phyloP scores from a whole-genome alignment of 2,113 vertebrate genomes.

The Pristiophorus japonicus region DNA sequence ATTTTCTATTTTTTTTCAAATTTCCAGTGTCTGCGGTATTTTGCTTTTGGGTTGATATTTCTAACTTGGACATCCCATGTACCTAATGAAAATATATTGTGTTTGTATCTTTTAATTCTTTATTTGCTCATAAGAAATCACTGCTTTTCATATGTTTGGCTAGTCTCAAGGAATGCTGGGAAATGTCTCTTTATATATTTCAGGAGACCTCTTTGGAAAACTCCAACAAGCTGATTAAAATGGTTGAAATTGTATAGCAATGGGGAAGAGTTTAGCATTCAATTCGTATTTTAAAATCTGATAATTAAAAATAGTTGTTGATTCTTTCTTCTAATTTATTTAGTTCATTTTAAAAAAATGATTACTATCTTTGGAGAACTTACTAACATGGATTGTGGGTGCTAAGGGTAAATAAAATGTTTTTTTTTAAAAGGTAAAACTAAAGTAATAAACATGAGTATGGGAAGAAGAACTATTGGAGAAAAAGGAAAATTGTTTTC shows the following conservation, averaged over 20 bases:
- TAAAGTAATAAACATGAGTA: not conserved
- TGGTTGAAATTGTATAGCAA: not conserved
- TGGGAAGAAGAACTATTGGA: not conserved
- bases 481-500: not conserved
- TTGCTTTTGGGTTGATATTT: not conserved
- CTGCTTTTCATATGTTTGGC: not conserved
- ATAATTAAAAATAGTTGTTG: not conserved
- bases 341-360: not conserved
- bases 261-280: not conserved
- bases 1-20: too few relatives aligned
- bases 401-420: not conserved
- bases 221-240: not conserved
- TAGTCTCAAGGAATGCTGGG: not conserved
- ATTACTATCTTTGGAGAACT: not conserved
- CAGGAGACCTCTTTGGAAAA: not conserved
- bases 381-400: not conserved
- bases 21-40: too few relatives aligned
- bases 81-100: not conserved
- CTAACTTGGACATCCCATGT: not conserved
- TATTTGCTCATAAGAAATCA: not conserved
- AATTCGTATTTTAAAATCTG: not conserved
- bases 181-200: not conserved
- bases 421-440: not conserved
- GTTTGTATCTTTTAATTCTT: not conserved
- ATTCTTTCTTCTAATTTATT: not conserved